Evolutionary conservation across 2,888 invertebrate species (phyloP), one percentile per base, ranked within the genome.

Genomic region (Agrochola lychnidis): DNA sequence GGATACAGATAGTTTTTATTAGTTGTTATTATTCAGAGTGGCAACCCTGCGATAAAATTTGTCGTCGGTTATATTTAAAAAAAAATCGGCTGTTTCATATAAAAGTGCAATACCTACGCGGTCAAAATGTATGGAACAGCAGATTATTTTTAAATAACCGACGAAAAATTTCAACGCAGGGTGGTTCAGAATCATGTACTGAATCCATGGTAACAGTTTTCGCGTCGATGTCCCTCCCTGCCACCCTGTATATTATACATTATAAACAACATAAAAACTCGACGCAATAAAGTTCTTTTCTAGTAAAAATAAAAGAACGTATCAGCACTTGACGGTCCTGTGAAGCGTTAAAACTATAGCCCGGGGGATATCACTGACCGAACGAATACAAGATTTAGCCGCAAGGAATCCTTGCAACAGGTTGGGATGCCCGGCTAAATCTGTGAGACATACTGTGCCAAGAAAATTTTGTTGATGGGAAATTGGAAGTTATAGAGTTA

Each of bases 361-460:
- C 61, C 56, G 40, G 12, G 59, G 66, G 70, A 61, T 73, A 78
- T 79, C 70, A 73, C 66, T 22, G 70, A 42, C 42, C 61, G 12
- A 64, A 59, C 14, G 5, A 22, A 16, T 14, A 30, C 16, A 64
- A 51, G 45, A 61, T 66, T 57, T 59, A 69, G 30, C 36, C 62
- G 36, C 48, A 30, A 45, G 45, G 53, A 70, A 48, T 16, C 4
- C 53, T 59, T 53, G 70, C 78, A 78, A 78, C 77, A 76, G 77
- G 77, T 76, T 75, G 56, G 25, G 4, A 42, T 40, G 22, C 45
- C 16, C 30, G 7, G 42, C 45, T 62, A 30, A 73, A 53, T 72
- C 25, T 57, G 2, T 25, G 22, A 56, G 36, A 75, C 30, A 25
- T 40, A 63, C 40, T 53, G 40, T 53, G 40, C n/a, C 40, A 22